These are phyloP conservation scores for Caenorhabditis doughertyi DNA, from an alignment of 2,888 invertebrate genomes.

Conservation along the genomic window DNA sequence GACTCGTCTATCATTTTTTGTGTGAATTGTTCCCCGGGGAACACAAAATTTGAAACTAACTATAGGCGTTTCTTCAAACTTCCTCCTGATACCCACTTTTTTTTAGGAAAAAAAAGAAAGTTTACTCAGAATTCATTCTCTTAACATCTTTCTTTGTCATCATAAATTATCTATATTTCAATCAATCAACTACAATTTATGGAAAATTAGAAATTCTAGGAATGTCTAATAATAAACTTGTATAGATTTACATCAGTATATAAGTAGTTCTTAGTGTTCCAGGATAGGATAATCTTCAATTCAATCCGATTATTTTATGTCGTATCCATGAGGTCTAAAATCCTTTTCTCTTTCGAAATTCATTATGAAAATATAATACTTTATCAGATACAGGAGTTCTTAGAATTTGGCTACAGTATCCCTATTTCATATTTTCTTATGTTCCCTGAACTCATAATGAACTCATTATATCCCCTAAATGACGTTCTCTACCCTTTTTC, in stretches of 20 bases:
- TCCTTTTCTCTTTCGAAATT: too few relatives aligned
- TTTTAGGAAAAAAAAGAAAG: neutral
- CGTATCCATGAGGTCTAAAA: neutral
- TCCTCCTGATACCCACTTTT: constrained; percentile 28
- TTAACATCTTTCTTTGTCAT: neutral
- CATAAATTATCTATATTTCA: neutral
- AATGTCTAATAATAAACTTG: neutral
- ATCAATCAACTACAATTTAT: neutral
- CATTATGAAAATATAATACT: neutral
- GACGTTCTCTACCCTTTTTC: constrained; percentile 4
- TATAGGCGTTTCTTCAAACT: constrained; percentile 24
- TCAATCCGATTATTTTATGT: neutral
- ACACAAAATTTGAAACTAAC: constrained; percentile 33
- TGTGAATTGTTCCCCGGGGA: constrained; percentile 29
- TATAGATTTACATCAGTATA: neutral
- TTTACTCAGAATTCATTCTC: neutral
- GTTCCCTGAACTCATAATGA: constrained; percentile 21
- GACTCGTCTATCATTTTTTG: constrained; percentile 28
- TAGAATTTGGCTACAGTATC: neutral
- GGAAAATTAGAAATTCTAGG: neutral
- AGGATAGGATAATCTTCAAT: neutral
- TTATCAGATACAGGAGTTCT: too few relatives aligned
- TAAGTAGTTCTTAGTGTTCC: too few relatives aligned
- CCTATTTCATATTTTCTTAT: neutral
- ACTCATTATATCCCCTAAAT: constrained; percentile 39